These are phyloP conservation scores for Mustela lutreola DNA, from an alignment of 2,113 vertebrate species.

Conservation along the genomic window DNA sequence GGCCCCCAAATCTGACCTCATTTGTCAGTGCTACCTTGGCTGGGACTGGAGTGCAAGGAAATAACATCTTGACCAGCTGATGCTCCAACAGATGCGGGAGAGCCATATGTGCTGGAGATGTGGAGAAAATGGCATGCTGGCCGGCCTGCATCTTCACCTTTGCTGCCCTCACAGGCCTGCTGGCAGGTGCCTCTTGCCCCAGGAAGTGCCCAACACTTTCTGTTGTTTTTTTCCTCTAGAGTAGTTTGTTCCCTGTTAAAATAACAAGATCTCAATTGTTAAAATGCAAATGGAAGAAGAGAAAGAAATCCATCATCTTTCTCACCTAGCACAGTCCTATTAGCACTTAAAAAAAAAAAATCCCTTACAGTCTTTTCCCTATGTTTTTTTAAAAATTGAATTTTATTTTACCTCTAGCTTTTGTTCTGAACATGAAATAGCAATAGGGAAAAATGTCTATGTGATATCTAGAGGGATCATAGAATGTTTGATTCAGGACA, in stretches of 20 bases:
- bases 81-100: conserved; percentile 82
- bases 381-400: not conserved
- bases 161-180: not conserved
- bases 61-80: conserved; percentile 81
- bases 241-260: not conserved
- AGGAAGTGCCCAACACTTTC: not conserved
- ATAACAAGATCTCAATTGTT: not conserved
- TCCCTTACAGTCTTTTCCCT: not conserved
- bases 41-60: conserved; percentile 74
- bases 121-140: not conserved
- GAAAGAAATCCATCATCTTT: not conserved
- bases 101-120: not conserved
- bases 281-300: not conserved
- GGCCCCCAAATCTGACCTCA: conserved; percentile 84
- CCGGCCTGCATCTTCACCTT: rapidly evolving
- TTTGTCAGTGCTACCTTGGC: conserved; percentile 84
- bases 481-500: not conserved
- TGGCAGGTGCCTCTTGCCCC: not conserved
- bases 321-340: not conserved
- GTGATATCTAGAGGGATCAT: not conserved
- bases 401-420: not conserved
- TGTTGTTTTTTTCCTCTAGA: not conserved
- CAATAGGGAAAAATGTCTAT: not conserved
- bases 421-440: not conserved
- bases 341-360: not conserved